Evolutionary conservation across 2,113 vertebrate species (phyloP).

Genomic region (Tupaia chinensis): DNA sequence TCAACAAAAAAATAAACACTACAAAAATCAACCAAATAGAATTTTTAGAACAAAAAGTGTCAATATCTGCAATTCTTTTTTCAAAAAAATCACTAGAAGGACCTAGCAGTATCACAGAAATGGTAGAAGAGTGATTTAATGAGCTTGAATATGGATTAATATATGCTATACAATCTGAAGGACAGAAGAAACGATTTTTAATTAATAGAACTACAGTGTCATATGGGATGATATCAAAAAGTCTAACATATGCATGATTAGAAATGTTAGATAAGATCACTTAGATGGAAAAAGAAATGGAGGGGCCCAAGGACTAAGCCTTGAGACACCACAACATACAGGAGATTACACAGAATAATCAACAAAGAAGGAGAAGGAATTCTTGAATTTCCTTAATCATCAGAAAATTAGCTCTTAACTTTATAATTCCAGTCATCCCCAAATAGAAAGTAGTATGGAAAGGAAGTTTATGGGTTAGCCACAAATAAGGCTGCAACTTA

Average conservation of each 20-base stretch:
- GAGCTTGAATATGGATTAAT: constrained; percentile 34
- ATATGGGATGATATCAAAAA: not conserved
- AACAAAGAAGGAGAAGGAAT: not conserved
- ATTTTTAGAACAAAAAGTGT: constrained; percentile 48
- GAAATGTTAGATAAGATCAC: not conserved
- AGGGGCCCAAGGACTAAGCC: not conserved
- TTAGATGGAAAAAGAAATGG: not conserved
- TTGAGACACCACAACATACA: not conserved
- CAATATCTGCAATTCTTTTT: not conserved
- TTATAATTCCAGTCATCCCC: not conserved
- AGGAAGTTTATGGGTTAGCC: not conserved
- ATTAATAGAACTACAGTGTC: not conserved
- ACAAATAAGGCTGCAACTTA: not conserved
- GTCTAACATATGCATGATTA: not conserved
- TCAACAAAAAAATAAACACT: constrained; percentile 16
- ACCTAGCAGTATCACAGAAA: not conserved
- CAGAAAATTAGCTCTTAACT: constrained; percentile 43
- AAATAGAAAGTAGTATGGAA: not conserved
- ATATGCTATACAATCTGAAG: constrained; percentile 25
- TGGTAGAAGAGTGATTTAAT: not conserved
- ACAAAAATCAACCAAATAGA: not conserved
- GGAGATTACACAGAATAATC: not conserved
- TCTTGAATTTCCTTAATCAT: not conserved
- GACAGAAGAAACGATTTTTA: not conserved
- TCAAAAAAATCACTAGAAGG: not conserved